Conservation (phyloP, 2,113 vertebrate species). For the Alligator sinensis region DNA sequence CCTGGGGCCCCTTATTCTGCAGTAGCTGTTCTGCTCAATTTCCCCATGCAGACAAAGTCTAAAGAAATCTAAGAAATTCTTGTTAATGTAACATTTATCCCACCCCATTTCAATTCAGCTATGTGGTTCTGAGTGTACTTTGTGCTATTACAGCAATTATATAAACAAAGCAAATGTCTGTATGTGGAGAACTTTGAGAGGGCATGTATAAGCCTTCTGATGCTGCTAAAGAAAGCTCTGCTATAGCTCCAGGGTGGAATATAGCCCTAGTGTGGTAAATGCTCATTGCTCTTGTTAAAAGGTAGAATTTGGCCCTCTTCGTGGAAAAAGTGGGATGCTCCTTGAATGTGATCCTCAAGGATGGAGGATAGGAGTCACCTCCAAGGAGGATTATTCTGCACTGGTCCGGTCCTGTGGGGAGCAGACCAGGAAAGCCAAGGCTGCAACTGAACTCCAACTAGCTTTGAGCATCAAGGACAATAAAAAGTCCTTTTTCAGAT, state of each 20-base stretch:
- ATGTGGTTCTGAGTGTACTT: neutral
- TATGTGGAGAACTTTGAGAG: neutral
- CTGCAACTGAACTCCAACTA: too few species aligned
- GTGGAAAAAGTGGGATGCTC: neutral
- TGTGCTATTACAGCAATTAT: neutral
- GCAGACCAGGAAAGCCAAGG: too few species aligned
- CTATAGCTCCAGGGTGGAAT: neutral
- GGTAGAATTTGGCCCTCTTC: neutral
- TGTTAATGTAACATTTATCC: neutral
- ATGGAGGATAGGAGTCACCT: too few species aligned
- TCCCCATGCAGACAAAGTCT: neutral
- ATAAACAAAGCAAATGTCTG: neutral
- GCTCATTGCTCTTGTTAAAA: neutral
- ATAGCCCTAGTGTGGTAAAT: neutral
- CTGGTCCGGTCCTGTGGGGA: too few species aligned
- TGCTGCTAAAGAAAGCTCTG: neutral
- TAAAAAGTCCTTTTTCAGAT: too few species aligned
- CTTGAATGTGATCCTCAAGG: neutral
- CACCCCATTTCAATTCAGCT: neutral
- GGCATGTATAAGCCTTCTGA: accelerated
- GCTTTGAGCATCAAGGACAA: too few species aligned
- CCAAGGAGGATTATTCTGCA: too few species aligned
- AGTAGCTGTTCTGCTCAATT: neutral
- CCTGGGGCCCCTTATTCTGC: neutral
- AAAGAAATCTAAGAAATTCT: neutral